Percentiles rank a stretch among this genome's conserved stretches.
Conservation (phyloP, 1,140 invertebrate species). For the Lepidotrigona ventralis region DNA sequence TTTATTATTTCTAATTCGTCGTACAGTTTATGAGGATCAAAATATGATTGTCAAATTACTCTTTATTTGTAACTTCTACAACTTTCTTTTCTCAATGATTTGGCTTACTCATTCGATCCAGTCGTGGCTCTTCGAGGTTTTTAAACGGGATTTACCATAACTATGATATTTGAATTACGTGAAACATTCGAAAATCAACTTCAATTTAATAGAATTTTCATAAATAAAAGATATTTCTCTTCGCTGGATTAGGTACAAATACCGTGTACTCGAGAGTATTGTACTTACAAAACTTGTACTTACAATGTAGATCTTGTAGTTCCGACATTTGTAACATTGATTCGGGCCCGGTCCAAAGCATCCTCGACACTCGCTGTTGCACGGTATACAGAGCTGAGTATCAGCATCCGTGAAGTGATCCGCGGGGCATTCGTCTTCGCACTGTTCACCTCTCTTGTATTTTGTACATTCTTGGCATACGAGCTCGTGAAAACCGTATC, state of each 20-base stretch:
- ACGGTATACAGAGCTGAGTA: conserved; percentile 88
- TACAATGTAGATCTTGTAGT: conserved; percentile 89
- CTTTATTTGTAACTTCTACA: too few species aligned
- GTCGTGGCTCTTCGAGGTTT: too few species aligned
- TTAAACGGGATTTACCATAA: too few species aligned
- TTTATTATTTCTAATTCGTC: too few species aligned
- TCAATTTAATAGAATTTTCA: background rate
- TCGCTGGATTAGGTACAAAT: background rate
- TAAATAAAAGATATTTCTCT: background rate
- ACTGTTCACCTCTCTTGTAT: conserved; percentile 93
- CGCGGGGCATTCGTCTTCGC: conserved; percentile 92
- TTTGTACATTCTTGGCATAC: conserved; percentile 92
- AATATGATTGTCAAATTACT: too few species aligned
- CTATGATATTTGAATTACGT: background rate
- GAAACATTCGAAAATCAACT: background rate
- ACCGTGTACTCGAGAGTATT: too few species aligned
- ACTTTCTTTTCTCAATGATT: too few species aligned
- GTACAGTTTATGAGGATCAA: too few species aligned
- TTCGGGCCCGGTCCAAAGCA: conserved; percentile 89
- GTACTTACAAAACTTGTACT: conserved; percentile 64
- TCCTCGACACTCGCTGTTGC: conserved; percentile 89
- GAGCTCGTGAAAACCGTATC: conserved; percentile 91
- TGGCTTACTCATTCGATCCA: too few species aligned
- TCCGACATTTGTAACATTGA: conserved; percentile 91
- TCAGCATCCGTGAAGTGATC: conserved; percentile 91